Conservation (phyloP, 2,113 vertebrate genomes). For the Ceratotherium simum region DNA sequence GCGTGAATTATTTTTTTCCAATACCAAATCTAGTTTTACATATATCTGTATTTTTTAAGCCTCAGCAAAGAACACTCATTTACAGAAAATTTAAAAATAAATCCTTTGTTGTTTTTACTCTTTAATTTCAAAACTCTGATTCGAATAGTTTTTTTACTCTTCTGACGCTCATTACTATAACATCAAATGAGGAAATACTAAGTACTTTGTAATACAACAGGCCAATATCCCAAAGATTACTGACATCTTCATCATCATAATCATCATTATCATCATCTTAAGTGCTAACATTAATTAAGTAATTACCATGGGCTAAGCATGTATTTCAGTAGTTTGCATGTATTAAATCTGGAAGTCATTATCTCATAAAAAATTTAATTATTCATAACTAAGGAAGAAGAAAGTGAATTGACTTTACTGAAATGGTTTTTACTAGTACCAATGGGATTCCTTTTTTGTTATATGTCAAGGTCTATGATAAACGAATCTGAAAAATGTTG, state of each 20-base stretch:
- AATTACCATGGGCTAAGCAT: neutral
- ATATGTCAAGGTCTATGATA: no score
- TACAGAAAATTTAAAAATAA: neutral
- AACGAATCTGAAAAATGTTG: no score
- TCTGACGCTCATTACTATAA: neutral
- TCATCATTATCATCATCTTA: neutral
- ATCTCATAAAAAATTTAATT: neutral
- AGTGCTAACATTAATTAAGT: neutral
- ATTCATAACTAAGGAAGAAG: no score
- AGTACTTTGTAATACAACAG: neutral
- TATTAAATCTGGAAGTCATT: fast-evolving
- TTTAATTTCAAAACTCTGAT: neutral
- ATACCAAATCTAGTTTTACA: neutral
- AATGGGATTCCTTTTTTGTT: no score
- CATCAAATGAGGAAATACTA: fast-evolving
- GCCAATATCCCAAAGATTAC: neutral
- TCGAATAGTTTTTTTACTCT: neutral
- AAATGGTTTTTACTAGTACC: no score
- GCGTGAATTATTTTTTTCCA: neutral
- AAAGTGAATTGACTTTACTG: no score
- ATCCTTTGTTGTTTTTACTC: neutral
- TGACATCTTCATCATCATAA: no score
- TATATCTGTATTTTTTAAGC: neutral
- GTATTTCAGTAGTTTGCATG: neutral
- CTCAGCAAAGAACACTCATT: neutral